Conservation (phyloP, 2,797 vertebrate species). For the Gadopsis marmoratus region DNA sequence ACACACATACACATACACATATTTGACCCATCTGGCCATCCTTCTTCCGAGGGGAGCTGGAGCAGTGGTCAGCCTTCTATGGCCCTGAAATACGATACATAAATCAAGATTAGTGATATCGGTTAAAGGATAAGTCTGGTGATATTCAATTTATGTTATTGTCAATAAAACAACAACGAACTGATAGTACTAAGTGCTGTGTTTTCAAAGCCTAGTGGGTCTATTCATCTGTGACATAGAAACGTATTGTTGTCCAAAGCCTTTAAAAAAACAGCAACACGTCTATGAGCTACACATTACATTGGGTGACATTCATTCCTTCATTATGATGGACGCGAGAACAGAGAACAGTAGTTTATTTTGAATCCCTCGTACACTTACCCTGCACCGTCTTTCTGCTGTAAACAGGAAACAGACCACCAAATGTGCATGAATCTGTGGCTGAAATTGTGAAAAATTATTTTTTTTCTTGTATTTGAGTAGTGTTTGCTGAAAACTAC, state of each 20-base stretch:
- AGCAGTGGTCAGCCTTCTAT: too few relatives aligned
- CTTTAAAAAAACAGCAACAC: neutral
- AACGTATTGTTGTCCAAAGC: neutral
- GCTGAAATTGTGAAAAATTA: slow-evolving; percentile 2
- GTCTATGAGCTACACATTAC: neutral
- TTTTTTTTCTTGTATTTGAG: neutral
- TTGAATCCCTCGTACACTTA: neutral
- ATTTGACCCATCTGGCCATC: too few relatives aligned
- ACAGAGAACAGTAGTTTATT: neutral
- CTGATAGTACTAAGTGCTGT: neutral
- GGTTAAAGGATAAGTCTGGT: neutral
- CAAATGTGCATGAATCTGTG: slow-evolving; percentile 1
- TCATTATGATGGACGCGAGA: neutral
- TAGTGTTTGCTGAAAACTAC: neutral
- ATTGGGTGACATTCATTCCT: neutral
- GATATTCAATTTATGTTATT: neutral
- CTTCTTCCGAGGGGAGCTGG: too few relatives aligned
- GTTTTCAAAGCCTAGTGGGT: neutral
- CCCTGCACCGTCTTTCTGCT: neutral
- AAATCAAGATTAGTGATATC: neutral
- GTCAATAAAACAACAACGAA: neutral
- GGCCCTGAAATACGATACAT: neutral
- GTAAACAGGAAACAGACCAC: neutral
- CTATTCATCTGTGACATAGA: neutral
- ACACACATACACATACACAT: too few relatives aligned